Evolutionary conservation across 37 sponge, comb jelly and placozoan genomes (phyloP), one percentile per base, ranked within the genome.

Genomic region (Tethya wilhelma): DNA sequence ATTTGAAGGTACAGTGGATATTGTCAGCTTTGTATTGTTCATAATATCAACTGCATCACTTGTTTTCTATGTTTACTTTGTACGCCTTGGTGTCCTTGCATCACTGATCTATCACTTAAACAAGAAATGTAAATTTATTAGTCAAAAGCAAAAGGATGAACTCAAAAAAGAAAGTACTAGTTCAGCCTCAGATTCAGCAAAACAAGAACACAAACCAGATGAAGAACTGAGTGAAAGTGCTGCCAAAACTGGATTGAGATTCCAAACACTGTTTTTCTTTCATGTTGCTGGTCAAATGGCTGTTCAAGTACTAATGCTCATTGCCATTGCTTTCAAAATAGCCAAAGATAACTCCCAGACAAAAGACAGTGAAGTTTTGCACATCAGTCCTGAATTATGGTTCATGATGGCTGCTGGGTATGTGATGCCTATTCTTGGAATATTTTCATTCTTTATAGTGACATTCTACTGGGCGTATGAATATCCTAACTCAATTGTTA

Each of bases 221-320:
- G 42, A 4, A 8, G 1, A 30, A 4, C 20, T 20, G 29, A 23
- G 23, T 40, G n/a, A 2, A 6, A 8, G 23, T 43, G 44, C 23
- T 40, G 44, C 23, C 9, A 17, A 2, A 22, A 25, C n/a, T 42
- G 39, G 20, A 62, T 62, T 62, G 28, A 62, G 8, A 7, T 69
- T 69, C n/a, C 70, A 69, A n/a, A 4, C 9, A 17, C 14, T 22
- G 2, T 69, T 69, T 38, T 69, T 69, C 20, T 6, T 69, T 19
- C 70, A 69, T 40, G 42, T 69, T 38, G 3, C 26, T 69, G 70
- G 70, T 38, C 70, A 69, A 69, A 69, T 69, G 70, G 29, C 41
- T 4, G 44, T 19, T 2, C 70, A 69, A 28, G 26, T 69, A n/a
- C 44, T 69, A 38, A 40, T 38, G 42, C 3, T 69, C 4, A 42